Base-by-base conservation (phyloP, 2,113 vertebrate species). In the Alaudala cheleensis region DNA sequence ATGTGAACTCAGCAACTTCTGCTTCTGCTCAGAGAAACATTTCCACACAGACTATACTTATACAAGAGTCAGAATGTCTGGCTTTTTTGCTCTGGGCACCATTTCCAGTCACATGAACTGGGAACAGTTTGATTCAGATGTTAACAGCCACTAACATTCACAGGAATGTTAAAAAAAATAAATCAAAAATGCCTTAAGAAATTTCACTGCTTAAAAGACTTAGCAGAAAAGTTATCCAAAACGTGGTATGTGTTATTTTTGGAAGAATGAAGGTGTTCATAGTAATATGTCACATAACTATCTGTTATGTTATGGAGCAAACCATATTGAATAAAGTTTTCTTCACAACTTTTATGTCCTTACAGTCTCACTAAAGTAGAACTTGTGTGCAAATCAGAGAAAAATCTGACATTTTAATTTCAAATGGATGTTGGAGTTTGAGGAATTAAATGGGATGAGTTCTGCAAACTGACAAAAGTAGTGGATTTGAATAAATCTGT, bases 101-200 rank as follows among this genome's bases (percentile, higher is more conserved):
- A 90, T 95, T 96, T 96, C 93, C 93, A 95, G 94, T 96, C 96
- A 96, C 94, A 93, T 96, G 95, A 83, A 94, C 90, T 82, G 58
- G 58, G 87, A 95, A 78, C 85, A 86, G 82, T 81, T 94, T 95
- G 93, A 94, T 88, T 95, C 93, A 95, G 87, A 97, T 70, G 79
- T 85, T 95, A 96, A 94, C 79, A 90, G 51, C 70, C 90, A 85
- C 91, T 91, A 95, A 96, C 95, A 85, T 95, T 94, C 85, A 20
- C 72, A 95, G 61, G 92, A 95, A 91, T 86, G 85, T 69, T 91
- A 62, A 92, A 90, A 90, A 86, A 73, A 56, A 64, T 25, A 56
- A 78, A 71, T 67, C 64, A 64, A 39, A 79, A 67, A 65, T 10
- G 67, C 58, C 74, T 73, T 86, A 74, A 94, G 66, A 95, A 95